A percentile compares a stretch with the other conserved stretches of the same genome.
Conservation (phyloP, 2,888 invertebrate genomes). For the Caenorhabditis panamensis region DNA sequence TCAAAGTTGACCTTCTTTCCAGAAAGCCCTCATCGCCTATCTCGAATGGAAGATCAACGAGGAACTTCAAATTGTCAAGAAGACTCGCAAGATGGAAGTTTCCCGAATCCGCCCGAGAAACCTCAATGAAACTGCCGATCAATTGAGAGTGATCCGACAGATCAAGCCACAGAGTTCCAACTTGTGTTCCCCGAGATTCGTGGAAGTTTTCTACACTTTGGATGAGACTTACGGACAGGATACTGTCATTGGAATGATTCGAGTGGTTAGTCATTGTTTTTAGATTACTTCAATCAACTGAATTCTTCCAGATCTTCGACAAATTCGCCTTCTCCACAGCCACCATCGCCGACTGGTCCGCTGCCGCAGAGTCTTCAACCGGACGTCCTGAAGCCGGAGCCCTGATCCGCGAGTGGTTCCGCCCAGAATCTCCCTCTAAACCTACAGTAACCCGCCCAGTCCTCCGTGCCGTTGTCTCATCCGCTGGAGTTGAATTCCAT, state of each 20-base stretch:
- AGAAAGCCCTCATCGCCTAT: conserved; percentile 70
- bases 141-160: conserved; percentile 50
- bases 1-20: conserved; percentile 17
- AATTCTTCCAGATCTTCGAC: conserved; percentile 55
- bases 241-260: conserved; percentile 64
- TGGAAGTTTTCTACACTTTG: conserved; percentile 64
- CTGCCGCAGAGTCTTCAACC: conserved; percentile 52
- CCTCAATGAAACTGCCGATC: conserved; percentile 57
- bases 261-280: conserved; percentile 40
- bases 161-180: conserved; percentile 2
- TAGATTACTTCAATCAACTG: background rate
- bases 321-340: conserved; percentile 65
- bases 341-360: conserved; percentile 59
- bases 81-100: conserved; percentile 56
- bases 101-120: conserved; percentile 51
- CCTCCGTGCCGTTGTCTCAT: conserved; percentile 56
- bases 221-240: conserved; percentile 67
- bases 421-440: too few relatives aligned
- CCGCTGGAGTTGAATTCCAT: conserved; percentile 57
- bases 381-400: conserved; percentile 52
- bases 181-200: conserved; percentile 50
- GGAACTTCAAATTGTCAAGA: conserved; percentile 63
- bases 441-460: conserved; percentile 63
- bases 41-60: conserved; percentile 72
- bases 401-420: conserved; percentile 64